A percentile compares a stretch with the other conserved stretches of the same genome.
Conservation (phyloP, 1,140 invertebrate genomes). For the Marisa cornuarietis region DNA sequence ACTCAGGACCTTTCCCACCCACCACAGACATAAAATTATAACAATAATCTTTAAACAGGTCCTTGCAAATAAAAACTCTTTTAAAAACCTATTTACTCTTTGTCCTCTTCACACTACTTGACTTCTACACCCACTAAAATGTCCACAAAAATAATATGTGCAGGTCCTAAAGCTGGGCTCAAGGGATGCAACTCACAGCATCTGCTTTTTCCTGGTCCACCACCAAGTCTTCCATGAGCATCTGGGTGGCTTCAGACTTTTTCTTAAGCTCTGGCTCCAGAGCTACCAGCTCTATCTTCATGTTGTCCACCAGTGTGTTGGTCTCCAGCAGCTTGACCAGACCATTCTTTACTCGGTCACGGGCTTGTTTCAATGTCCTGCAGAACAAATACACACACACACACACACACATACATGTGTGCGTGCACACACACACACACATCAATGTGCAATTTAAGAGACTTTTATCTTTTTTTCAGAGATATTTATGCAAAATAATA, state of each 20-base stretch:
- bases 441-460: too few species aligned
- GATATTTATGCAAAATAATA: too few species aligned
- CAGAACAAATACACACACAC: conserved; percentile 9
- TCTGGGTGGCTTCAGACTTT: conserved; percentile 64
- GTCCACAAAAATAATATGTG: not conserved
- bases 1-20: too few species aligned
- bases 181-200: conserved; percentile 45
- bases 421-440: not conserved
- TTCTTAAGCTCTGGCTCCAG: conserved; percentile 66
- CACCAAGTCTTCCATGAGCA: conserved; percentile 65
- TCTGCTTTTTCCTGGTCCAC: conserved; percentile 67
- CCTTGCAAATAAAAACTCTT: too few species aligned
- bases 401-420: conserved; percentile 2
- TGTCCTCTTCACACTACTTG: not conserved
- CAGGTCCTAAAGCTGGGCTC: not conserved
- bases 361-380: conserved; percentile 59
- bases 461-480: too few species aligned
- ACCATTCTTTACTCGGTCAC: conserved; percentile 65
- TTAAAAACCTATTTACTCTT: too few species aligned
- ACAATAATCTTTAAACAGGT: not conserved
- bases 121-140: not conserved
- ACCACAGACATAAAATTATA: not conserved
- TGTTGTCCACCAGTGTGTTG: conserved; percentile 65
- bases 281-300: conserved; percentile 66
- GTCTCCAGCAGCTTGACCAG: conserved; percentile 66